Evolutionary conservation across 2,888 invertebrate genomes (phyloP).

Genomic region (Oscheius sp.): DNA sequence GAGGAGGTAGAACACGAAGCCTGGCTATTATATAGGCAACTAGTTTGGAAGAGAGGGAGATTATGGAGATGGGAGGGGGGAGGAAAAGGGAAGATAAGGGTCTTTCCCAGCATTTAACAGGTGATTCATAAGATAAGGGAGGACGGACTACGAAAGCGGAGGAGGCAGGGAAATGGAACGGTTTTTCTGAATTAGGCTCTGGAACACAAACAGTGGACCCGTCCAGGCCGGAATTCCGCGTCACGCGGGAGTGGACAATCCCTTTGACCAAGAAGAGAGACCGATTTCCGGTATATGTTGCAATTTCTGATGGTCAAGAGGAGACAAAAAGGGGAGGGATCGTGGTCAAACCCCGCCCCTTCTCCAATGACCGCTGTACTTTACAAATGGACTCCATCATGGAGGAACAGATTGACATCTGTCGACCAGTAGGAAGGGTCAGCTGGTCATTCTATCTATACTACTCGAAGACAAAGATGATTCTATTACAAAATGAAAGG

Average conservation of each 20-base stretch:
- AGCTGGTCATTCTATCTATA: no score
- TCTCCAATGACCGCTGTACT: slow-evolving; percentile 21
- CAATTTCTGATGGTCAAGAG: not conserved
- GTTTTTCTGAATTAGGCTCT: slow-evolving; percentile 26
- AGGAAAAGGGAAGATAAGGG: not conserved
- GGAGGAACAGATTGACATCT: not conserved
- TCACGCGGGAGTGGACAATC: slow-evolving; percentile 26
- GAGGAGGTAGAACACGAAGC: not conserved
- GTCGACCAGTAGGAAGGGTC: not conserved
- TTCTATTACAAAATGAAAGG: no score
- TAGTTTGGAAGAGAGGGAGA: not conserved
- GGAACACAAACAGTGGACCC: slow-evolving; percentile 27
- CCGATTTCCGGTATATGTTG: not conserved
- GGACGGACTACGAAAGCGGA: slow-evolving; percentile 1
- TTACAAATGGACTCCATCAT: slow-evolving; percentile 24
- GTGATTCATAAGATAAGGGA: not conserved
- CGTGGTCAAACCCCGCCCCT: not conserved
- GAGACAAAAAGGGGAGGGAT: not conserved
- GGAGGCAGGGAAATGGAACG: slow-evolving; percentile 19
- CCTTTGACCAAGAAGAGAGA: not conserved
- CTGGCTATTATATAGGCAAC: slow-evolving; percentile 5
- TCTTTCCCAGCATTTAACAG: no score
- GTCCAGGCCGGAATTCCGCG: slow-evolving; percentile 22
- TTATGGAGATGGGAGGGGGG: not conserved
- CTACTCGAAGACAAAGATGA: no score